Evolutionary conservation across 2,888 invertebrate species (phyloP), one percentile per base, ranked within the genome.

Genomic region (Andrena bucephala): DNA sequence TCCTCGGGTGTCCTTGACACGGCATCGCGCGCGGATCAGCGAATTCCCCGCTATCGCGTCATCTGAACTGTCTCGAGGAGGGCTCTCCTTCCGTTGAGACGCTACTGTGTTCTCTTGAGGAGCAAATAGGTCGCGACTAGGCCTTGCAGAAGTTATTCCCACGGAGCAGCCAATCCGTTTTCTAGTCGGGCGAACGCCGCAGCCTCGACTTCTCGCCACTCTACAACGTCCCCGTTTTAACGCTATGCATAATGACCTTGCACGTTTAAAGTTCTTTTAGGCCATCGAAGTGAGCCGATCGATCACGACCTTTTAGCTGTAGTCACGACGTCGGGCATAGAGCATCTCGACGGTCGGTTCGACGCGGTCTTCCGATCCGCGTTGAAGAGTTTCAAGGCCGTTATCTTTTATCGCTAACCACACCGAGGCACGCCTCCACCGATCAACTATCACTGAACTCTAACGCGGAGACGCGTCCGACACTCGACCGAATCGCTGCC

Each of bases 261-360:
- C 72, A 73, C 84, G 77, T 77, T 81, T 77, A 81, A 87, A 84
- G 85, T 81, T 87, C 87, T 77, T 87, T 85, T 71, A 84, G 87
- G 87, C 83, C 84, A 87, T 87, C 86, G 85, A 87, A 84, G 82
- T 62, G 31, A 83, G 82, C 54, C 85, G 86, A 88, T 88, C 88
- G 88, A 88, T 88, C 81, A 81, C 88, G 88, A 85, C 87, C 85
- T 87, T 84, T 88, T 60, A 77, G 54, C 62, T 20, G 81, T 79
- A 79, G 82, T 80, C 77, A 80, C 77, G 78, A 59, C 63, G 82
- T 63, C 75, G 82, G 60, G 73, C 77, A 79, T 83, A 81, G 63
- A 85, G 50, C 80, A 87, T 87, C 77, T 79, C 75, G 63, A 33
- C 60, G 71, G 60, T 76, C 16, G 29, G 67, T 29, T 71, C 82